Evolutionary conservation across 92 coral and sea anemone species (phyloP), one percentile per base, ranked within the genome.

Genomic region (Siderastrea siderea): DNA sequence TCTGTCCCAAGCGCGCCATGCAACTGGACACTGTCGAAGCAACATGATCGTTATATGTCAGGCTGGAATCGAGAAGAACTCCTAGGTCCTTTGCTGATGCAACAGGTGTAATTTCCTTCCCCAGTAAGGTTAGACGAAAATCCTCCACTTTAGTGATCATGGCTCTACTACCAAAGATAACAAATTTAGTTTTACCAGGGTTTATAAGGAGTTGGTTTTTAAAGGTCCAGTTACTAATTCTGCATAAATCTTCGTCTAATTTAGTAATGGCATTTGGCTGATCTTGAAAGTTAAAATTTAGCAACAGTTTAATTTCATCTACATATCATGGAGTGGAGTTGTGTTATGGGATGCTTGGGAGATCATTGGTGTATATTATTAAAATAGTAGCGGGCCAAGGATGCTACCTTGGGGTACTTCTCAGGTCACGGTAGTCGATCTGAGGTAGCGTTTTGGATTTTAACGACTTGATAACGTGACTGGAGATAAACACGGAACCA

Each of bases 401-500:
- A 89, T 55, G 47, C 90, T 84, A 19, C 65, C 65, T 17, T 60
- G 65, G 65, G 65, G 65, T 17, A 60, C 65, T 60, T 17, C 65
- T 10, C n/a, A 14, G 65, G 65, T 60, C 15, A 60, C 65, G 84
- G 79, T 3, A 90, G 79, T 65, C 47, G 61, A 26, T 90, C 86
- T 53, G 91, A 86, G 50, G 51, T 47, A 9, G 86, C 66, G 11
- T 78, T 26, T 13, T 86, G 51, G 16, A 90, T 90, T 47, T 90
- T 70, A 5, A 90, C 91, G 6, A 80, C 87, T 67, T 90, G 93
- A 49, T 77, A 70, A 58, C 90, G 47, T 26, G 15, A 38, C 72
- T 77, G n/a, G 60, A 91, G 87, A 62, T 86, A 90, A 55, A 89
- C 90, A 49, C 74, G 61, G 65, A 90, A 90, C 91, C 96, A 93